Evolutionary conservation across 2,113 vertebrate genomes (phyloP).

Genomic region (Uria lomvia): DNA sequence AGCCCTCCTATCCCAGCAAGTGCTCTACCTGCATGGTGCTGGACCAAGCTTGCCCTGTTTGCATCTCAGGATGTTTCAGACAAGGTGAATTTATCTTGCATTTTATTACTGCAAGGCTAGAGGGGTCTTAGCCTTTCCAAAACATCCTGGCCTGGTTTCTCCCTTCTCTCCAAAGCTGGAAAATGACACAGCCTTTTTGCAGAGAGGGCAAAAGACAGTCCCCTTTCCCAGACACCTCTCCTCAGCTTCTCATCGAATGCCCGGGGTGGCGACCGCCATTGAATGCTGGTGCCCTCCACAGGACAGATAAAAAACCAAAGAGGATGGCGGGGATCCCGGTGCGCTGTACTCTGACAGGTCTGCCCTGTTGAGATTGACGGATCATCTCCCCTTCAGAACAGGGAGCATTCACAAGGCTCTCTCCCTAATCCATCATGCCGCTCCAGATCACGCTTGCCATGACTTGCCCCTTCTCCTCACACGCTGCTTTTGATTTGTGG

Average conservation of each 20-base stretch:
- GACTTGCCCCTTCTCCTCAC: neutral
- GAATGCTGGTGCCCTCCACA: slow-evolving; percentile 18
- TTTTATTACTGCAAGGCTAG: slow-evolving; percentile 7
- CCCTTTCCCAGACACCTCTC: neutral
- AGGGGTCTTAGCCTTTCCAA: slow-evolving; percentile 4
- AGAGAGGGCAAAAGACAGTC: neutral
- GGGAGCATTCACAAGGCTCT: slow-evolving; percentile 6
- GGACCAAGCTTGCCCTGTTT: neutral
- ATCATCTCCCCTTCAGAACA: neutral
- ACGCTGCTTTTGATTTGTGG: slow-evolving; percentile 2
- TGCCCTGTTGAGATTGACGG: slow-evolving; percentile 21
- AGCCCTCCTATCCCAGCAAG: neutral
- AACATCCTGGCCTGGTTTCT: neutral
- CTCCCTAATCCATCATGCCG: slow-evolving; percentile 28
- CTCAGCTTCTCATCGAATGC: neutral
- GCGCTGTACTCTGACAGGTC: neutral
- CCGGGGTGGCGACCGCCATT: neutral
- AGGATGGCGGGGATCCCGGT: neutral
- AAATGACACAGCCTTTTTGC: neutral
- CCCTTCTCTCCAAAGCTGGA: neutral
- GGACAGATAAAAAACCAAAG: neutral
- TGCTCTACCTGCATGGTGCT: neutral
- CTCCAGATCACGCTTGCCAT: neutral
- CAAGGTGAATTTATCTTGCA: neutral
- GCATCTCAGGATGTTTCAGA: neutral